A percentile compares a stretch with the other conserved stretches of the same genome.
These are phyloP conservation scores for Chorisops tibialis DNA, from an alignment of 2,888 invertebrate species.

Conservation along the genomic window DNA sequence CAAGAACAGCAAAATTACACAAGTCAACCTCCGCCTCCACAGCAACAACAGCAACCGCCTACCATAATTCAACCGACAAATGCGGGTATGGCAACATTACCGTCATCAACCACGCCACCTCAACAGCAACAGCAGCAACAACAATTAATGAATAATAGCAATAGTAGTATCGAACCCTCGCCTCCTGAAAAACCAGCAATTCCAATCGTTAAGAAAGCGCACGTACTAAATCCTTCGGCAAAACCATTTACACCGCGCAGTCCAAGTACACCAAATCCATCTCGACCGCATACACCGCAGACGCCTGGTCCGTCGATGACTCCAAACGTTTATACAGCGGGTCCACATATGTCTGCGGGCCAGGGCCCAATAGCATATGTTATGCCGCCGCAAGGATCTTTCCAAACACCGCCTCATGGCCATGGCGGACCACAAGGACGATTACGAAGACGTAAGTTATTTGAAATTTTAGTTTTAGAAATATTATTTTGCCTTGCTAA, in stretches of 20 bases:
- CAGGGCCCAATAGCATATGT: constrained; percentile 48
- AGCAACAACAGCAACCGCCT: constrained; percentile 22
- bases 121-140: constrained; percentile 27
- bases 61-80: constrained; percentile 27
- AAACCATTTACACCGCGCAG: constrained; percentile 81
- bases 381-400: constrained; percentile 46
- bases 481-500: no score
- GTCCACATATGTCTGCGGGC: constrained; percentile 45
- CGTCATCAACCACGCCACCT: constrained; percentile 40
- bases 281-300: constrained; percentile 80
- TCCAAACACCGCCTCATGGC: constrained; percentile 48
- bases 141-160: constrained; percentile 55
- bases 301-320: constrained; percentile 65
- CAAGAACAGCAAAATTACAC: constrained; percentile 25
- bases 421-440: constrained; percentile 46
- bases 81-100: constrained; percentile 41
- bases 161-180: constrained; percentile 60
- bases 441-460: constrained; percentile 51
- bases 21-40: constrained; percentile 27
- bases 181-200: constrained; percentile 68
- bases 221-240: constrained; percentile 80
- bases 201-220: constrained; percentile 58
- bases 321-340: constrained; percentile 41
- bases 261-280: constrained; percentile 61
- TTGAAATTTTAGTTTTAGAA: constrained; percentile 34